Evolutionary conservation across 2,888 invertebrate genomes (phyloP), one percentile per base, ranked within the genome.

Genomic region (Tetragonisca angustula): DNA sequence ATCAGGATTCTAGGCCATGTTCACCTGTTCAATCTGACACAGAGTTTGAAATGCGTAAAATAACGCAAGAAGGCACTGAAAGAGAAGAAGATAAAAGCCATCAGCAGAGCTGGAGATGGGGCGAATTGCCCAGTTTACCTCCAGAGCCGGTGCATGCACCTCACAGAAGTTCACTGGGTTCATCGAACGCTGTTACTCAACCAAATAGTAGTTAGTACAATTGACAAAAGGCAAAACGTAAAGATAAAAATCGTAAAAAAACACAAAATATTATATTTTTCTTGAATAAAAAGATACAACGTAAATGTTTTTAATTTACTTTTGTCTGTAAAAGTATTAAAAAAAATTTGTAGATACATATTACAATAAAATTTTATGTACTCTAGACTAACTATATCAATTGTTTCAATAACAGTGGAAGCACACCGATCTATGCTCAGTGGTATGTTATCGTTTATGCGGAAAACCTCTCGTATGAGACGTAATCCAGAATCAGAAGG

Each of bases 21-120:
- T 97, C 98, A 21, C 98, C 98, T 13, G 96, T 98, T 84, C 98
- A 98, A 94, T 99, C 99, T 64, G 99, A 99, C 94, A 98, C 99
- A 0, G 99, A 99, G 94, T 97, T 98, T 92, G 99, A 99, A 94
- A 95, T 97, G 92, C 92, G 91, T 24, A 94, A 94, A 81, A 94
- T 96, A 96, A 83, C 95, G 94, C 77, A 96, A 83, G 93, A 93
- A 74, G 93, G 91, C 21, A 94, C 94, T 36, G 95, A 95, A 79
- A 89, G 85, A 64, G 94, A 91, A 76, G 93, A 87, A 4, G 93
- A 94, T 24, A 93, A 94, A 64, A 89, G 90, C 72, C 94, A 94
- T 82, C 95, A 95, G 49, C 97, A 97, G 92, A 97, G 97, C 78
- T 98, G 98, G 98, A 96, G 97, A 88, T 98, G 98, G 98, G 98